These are phyloP conservation scores for Pheucticus melanocephalus DNA, from an alignment of 2,113 vertebrate genomes.

Conservation along the genomic window DNA sequence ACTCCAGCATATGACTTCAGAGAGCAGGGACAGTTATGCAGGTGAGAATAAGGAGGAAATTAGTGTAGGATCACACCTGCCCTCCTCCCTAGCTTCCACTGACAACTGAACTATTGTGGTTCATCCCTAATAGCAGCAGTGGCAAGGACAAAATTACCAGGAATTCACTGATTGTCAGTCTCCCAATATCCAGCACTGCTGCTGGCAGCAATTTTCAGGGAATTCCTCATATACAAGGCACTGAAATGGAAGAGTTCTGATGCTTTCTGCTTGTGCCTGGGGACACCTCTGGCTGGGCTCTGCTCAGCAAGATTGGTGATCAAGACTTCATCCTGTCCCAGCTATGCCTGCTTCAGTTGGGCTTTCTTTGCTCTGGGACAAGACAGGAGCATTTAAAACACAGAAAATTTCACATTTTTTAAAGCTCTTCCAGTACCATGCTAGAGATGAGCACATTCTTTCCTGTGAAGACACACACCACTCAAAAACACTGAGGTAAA, in stretches of 20 bases:
- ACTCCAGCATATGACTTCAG: background rate
- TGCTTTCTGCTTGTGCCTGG: background rate
- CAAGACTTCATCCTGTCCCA: background rate
- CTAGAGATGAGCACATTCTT: background rate
- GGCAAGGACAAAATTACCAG: background rate
- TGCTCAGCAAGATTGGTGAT: background rate
- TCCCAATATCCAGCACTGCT: background rate
- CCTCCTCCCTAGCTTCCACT: background rate
- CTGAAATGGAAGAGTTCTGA: background rate
- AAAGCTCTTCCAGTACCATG: background rate
- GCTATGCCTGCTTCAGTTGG: background rate
- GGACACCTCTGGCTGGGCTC: background rate
- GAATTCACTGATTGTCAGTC: background rate
- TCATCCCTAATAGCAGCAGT: background rate
- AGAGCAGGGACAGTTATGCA: background rate
- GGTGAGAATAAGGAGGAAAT: background rate
- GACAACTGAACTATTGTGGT: background rate
- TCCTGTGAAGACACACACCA: background rate
- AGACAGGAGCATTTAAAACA: background rate
- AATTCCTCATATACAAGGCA: background rate
- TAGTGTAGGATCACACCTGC: background rate
- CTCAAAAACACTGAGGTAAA: background rate
- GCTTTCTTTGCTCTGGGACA: background rate
- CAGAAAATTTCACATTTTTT: background rate
- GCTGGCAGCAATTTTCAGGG: background rate